Conservation (phyloP, 2,113 vertebrate species). For the Neodontobutis hainanensis region DNA sequence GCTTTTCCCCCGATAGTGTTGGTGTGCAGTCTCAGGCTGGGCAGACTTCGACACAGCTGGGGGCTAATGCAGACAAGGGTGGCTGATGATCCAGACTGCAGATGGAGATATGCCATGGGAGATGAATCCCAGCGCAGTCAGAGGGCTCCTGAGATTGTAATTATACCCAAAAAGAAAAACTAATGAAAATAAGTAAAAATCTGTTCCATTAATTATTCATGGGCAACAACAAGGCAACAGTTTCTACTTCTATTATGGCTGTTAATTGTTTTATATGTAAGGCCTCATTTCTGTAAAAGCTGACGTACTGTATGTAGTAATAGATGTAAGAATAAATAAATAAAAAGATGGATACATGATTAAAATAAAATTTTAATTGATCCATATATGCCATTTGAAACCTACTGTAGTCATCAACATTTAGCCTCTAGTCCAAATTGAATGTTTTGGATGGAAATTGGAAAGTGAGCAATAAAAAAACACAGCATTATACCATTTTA, state of each 20-base stretch:
- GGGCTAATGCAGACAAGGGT: constrained; percentile 80
- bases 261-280: constrained; percentile 26
- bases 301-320: constrained; percentile 1
- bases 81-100: constrained; percentile 73
- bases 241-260: constrained; percentile 24
- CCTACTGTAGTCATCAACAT: too few species aligned
- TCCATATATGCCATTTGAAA: too few species aligned
- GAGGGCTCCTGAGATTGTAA: constrained; percentile 73
- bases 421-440: too few species aligned
- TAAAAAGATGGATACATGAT: too few species aligned
- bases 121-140: constrained; percentile 82
- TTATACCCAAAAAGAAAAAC: constrained; percentile 47
- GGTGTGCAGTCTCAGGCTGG: constrained; percentile 37
- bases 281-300: constrained; percentile 19
- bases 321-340: too few species aligned
- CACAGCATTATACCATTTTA: too few species aligned
- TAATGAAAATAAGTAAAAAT: constrained; percentile 35
- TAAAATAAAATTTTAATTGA: too few species aligned
- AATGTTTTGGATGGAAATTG: too few species aligned
- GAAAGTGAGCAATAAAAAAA: too few species aligned
- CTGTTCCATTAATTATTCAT: constrained; percentile 68
- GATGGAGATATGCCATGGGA: constrained; percentile 81
- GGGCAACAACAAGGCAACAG: constrained; percentile 44
- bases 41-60: constrained; percentile 70
- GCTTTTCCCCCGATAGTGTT: constrained; percentile 33